Evolutionary conservation across 2,888 invertebrate genomes (phyloP).

Genomic region (Cetonia aurata): DNA sequence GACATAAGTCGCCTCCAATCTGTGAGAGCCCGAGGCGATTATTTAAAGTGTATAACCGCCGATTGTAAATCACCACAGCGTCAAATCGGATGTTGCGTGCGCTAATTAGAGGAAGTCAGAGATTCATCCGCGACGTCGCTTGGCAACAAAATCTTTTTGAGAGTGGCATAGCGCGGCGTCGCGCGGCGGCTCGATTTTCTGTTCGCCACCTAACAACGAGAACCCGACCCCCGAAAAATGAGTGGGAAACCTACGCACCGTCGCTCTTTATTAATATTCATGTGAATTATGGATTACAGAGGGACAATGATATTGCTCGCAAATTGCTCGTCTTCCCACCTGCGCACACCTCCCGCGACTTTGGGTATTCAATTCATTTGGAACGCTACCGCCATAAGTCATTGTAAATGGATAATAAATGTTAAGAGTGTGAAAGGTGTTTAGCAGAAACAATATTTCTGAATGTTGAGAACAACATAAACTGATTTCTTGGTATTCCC

Average conservation of each 20-base stretch:
- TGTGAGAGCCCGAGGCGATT: constrained; percentile 52
- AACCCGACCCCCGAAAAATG: constrained; percentile 3
- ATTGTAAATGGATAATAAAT: constrained; percentile 4
- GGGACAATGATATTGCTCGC: constrained; percentile 28
- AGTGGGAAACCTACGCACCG: constrained; percentile 13
- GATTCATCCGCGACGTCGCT: constrained; percentile 59
- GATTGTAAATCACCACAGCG: constrained; percentile 59
- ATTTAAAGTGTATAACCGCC: constrained; percentile 59
- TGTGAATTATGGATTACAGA: constrained; percentile 25
- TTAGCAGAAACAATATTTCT: not conserved
- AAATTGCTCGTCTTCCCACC: constrained; percentile 28
- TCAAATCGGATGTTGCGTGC: constrained; percentile 62
- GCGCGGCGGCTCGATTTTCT: constrained; percentile 30
- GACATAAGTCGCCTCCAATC: constrained; percentile 28
- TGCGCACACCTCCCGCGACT: constrained; percentile 7
- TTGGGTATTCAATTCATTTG: constrained; percentile 12
- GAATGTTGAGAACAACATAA: not conserved
- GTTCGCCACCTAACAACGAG: constrained; percentile 1
- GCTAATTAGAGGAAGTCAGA: constrained; percentile 61
- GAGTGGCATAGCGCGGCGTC: not conserved
- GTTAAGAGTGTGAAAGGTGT: constrained; percentile 1
- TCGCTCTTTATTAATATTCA: constrained; percentile 36
- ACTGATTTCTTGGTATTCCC: too few relatives aligned
- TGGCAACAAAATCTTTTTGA: constrained; percentile 58
- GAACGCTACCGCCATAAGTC: constrained; percentile 14